These are phyloP conservation scores for Menidia beryllina DNA, from an alignment of 2,113 vertebrate genomes.

Conservation along the genomic window DNA sequence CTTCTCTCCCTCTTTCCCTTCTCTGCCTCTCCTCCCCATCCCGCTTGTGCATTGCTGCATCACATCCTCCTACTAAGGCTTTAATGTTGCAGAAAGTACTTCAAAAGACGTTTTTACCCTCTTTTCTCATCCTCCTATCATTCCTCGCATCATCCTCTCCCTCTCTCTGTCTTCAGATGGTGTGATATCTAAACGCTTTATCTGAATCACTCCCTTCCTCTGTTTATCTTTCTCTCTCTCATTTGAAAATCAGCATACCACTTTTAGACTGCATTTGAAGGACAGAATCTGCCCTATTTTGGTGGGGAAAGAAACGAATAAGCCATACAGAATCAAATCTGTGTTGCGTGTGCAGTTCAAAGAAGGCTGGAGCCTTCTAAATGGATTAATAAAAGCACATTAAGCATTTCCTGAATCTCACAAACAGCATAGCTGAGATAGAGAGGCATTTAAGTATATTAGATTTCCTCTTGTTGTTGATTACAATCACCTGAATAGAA, in stretches of 20 bases:
- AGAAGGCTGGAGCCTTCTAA: conserved; percentile 57
- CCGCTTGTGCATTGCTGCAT: conserved; percentile 44
- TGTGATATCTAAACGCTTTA: conserved; percentile 73
- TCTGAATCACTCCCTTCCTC: conserved; percentile 53
- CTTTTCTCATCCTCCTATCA: conserved; percentile 43
- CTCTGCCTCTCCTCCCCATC: conserved; percentile 38
- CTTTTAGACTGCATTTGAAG: conserved; percentile 53
- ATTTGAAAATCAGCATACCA: conserved; percentile 56
- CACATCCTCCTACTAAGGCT: conserved; percentile 56
- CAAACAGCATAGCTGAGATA: conserved; percentile 31
- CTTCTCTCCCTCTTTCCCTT: conserved; percentile 40
- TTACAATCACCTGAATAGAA: conserved; percentile 51
- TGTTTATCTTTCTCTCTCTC: conserved; percentile 48
- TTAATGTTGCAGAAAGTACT: conserved; percentile 70
- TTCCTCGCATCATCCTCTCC: conserved; percentile 41
- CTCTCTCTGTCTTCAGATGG: conserved; percentile 42
- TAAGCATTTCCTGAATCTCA: conserved; percentile 39
- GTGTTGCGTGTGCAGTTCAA: conserved; percentile 57
- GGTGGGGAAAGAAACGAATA: not conserved
- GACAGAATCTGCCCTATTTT: conserved; percentile 56
- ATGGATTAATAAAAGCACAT: conserved; percentile 67
- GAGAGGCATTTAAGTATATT: conserved; percentile 43
- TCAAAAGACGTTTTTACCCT: conserved; percentile 66
- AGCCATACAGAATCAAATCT: conserved; percentile 53
- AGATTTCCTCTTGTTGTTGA: conserved; percentile 52